Evolutionary conservation across 2,888 invertebrate genomes (phyloP).

Genomic region (Dynastes maya): DNA sequence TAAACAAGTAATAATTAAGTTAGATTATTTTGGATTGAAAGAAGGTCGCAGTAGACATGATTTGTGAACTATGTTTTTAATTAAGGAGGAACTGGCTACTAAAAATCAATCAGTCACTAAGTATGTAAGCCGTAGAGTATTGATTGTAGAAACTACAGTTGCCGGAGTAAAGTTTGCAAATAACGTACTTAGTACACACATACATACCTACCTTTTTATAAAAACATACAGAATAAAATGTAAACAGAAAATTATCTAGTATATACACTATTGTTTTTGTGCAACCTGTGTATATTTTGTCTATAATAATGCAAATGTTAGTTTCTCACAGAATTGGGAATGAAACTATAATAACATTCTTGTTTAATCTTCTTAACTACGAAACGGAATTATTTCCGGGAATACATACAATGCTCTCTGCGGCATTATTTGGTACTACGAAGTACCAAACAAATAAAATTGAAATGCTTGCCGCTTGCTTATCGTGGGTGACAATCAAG

Average conservation of each 20-base stretch:
- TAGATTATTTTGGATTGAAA: too few species aligned
- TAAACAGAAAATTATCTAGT: constrained; percentile 11
- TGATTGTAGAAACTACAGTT: too few species aligned
- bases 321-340: constrained; percentile 23
- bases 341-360: constrained; percentile 7
- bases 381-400: constrained; percentile 16
- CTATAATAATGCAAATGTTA: constrained; percentile 18
- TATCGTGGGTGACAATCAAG: neutral
- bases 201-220: neutral
- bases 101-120: too few species aligned
- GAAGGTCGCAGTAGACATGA: too few species aligned
- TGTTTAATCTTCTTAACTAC: constrained; percentile 29
- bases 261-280: constrained; percentile 5
- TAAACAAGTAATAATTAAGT: too few species aligned
- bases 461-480: neutral
- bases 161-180: too few species aligned
- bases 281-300: constrained; percentile 9
- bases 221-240: neutral
- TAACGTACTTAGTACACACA: too few species aligned
- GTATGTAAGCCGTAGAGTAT: too few species aligned
- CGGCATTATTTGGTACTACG: neutral
- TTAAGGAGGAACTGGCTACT: too few species aligned
- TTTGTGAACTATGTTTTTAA: too few species aligned
- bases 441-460: neutral
- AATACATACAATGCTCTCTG: neutral